Evolutionary conservation across 2,888 invertebrate species (phyloP).

Genomic region (Syrista parreyssii): DNA sequence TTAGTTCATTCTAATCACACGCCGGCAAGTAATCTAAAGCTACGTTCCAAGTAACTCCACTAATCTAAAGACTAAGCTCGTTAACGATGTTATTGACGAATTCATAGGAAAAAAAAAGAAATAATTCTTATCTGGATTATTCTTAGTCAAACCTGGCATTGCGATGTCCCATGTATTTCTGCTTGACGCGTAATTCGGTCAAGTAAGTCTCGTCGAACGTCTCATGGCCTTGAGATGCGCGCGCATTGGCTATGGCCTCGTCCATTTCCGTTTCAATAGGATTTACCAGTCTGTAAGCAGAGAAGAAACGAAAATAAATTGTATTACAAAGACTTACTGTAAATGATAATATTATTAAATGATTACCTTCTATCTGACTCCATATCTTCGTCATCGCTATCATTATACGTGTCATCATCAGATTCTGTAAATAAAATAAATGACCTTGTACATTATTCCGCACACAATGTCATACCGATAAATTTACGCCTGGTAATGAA

Average conservation of each 20-base stretch:
- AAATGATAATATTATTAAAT: not conserved
- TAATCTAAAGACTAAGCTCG: not conserved
- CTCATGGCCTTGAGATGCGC: conserved; percentile 46
- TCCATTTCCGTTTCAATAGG: conserved; percentile 59
- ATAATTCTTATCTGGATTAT: not conserved
- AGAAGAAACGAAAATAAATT: conserved; percentile 33
- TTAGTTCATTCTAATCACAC: not conserved
- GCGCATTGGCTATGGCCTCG: conserved; percentile 53
- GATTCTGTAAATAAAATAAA: conserved; percentile 41
- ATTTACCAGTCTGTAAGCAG: conserved; percentile 56
- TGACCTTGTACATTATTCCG: not conserved
- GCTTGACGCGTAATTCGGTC: conserved; percentile 70
- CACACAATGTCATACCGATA: not conserved
- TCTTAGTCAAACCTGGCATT: conserved; percentile 73
- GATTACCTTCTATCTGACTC: conserved; percentile 35
- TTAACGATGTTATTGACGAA: not conserved
- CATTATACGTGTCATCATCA: conserved; percentile 59
- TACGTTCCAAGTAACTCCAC: not conserved
- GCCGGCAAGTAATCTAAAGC: not conserved
- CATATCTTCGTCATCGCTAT: conserved; percentile 62
- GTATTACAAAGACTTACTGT: not conserved
- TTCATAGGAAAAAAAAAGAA: not conserved
- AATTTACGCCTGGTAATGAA: not conserved
- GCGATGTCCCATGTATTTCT: conserved; percentile 81
- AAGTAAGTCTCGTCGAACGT: conserved; percentile 46